Conservation (phyloP, 1,140 invertebrate species). For the Hestina assimilis region DNA sequence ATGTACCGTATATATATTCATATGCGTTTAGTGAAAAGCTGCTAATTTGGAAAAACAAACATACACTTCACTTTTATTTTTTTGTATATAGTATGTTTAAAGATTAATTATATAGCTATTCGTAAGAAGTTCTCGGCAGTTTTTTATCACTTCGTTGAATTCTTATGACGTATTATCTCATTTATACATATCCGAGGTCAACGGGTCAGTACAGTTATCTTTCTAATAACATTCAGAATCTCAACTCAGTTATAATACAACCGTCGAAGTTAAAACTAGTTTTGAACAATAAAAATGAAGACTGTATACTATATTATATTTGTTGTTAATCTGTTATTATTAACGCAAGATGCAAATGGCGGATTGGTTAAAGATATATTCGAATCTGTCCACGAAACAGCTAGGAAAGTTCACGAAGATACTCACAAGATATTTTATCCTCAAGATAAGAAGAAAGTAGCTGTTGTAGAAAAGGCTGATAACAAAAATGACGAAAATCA, state of each 20-base stretch:
- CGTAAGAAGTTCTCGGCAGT: not conserved
- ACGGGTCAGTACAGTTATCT: constrained; percentile 6
- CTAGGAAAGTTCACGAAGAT: constrained; percentile 20
- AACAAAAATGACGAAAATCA: not conserved
- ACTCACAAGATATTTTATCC: constrained; percentile 9
- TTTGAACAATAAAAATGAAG: constrained; percentile 23
- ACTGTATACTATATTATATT: constrained; percentile 9
- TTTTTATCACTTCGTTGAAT: constrained; percentile 1
- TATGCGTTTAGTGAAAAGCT: too few relatives aligned
- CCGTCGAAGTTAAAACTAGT: constrained; percentile 1
- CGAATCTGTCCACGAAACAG: constrained; percentile 16
- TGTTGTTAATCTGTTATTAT: constrained; percentile 13
- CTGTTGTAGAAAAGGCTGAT: not conserved
- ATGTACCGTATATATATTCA: too few relatives aligned
- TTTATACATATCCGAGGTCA: not conserved
- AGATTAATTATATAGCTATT: too few relatives aligned
- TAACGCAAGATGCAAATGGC: constrained; percentile 11
- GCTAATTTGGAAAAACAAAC: too few relatives aligned
- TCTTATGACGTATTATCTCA: constrained; percentile 13
- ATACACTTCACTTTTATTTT: too few relatives aligned
- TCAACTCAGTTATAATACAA: not conserved
- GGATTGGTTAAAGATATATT: constrained; percentile 11
- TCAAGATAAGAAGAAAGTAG: not conserved
- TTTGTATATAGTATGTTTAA: too few relatives aligned
- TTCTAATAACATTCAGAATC: not conserved